These are phyloP conservation scores for Antheraea pernyi DNA, from an alignment of 1,140 invertebrate genomes.

Conservation along the genomic window DNA sequence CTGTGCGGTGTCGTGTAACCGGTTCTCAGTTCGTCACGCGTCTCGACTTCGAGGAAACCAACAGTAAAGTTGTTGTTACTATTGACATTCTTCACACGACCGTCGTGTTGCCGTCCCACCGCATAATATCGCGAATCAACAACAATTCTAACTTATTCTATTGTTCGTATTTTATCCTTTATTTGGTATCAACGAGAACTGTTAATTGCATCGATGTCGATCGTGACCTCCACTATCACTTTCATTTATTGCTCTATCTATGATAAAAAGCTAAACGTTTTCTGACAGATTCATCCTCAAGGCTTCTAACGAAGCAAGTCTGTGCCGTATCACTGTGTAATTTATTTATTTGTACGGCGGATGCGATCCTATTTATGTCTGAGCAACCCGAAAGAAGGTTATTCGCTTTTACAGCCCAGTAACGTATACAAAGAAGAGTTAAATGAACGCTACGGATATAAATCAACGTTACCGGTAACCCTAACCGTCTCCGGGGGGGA, in stretches of 20 bases:
- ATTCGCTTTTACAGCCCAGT: conserved; percentile 51
- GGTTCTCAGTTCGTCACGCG: conserved; percentile 57
- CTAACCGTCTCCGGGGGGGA: conserved; percentile 67
- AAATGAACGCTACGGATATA: conserved; percentile 60
- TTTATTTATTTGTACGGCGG: conserved; percentile 55
- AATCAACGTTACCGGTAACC: conserved; percentile 75
- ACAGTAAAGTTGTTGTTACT: conserved; percentile 55
- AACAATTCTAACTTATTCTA: conserved; percentile 35
- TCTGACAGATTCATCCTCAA: conserved; percentile 29
- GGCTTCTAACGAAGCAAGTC: conserved; percentile 35
- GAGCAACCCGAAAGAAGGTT: conserved; percentile 60
- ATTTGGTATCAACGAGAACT: conserved; percentile 30
- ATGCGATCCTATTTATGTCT: conserved; percentile 53
- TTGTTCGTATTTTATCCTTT: conserved; percentile 31
- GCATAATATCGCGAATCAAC: conserved; percentile 31
- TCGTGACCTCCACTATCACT: conserved; percentile 26
- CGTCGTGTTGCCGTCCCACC: conserved; percentile 20
- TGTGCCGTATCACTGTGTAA: conserved; percentile 46
- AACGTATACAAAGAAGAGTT: conserved; percentile 54
- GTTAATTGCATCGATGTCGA: conserved; percentile 27
- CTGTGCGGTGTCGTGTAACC: conserved; percentile 54
- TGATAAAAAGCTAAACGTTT: conserved; percentile 21
- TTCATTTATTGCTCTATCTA: conserved; percentile 33
- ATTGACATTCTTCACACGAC: conserved; percentile 64
- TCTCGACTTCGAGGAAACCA: conserved; percentile 59